These are phyloP conservation scores for Hyppa rectilinea DNA, from an alignment of 2,888 invertebrate genomes.

Conservation along the genomic window DNA sequence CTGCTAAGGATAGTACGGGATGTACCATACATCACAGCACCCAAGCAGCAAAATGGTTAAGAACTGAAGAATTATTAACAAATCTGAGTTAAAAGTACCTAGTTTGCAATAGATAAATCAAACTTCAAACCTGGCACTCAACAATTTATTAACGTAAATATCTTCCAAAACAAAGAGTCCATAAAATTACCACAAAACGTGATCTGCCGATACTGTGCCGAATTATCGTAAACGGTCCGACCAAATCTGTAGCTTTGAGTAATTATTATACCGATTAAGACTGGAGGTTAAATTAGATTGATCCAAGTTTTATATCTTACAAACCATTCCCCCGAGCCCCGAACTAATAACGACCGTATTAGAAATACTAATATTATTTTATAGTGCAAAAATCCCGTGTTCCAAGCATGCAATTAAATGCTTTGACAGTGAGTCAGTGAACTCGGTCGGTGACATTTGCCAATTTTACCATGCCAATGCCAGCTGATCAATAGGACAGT, in stretches of 20 bases:
- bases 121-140: not conserved
- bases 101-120: not conserved
- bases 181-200: not conserved
- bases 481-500: constrained; percentile 22
- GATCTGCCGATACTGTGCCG: not conserved
- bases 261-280: not conserved
- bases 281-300: not conserved
- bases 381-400: constrained; percentile 5
- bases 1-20: too few relatives aligned
- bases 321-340: not conserved
- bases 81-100: not conserved
- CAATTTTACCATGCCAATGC: not conserved
- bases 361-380: not conserved
- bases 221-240: not conserved
- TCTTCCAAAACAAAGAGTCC: not conserved
- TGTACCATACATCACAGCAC: too few relatives aligned
- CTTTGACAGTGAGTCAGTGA: not conserved
- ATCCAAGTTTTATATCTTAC: not conserved
- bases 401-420: not conserved
- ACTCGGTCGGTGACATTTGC: not conserved
- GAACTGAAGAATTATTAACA: not conserved
- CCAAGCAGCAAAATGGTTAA: not conserved
- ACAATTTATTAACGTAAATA: too few relatives aligned
- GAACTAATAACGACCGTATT: not conserved
- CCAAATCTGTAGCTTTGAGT: not conserved